Evolutionary conservation across 2,888 invertebrate species (phyloP), one percentile per base, ranked within the genome.

Genomic region (Geophilus truncorum): DNA sequence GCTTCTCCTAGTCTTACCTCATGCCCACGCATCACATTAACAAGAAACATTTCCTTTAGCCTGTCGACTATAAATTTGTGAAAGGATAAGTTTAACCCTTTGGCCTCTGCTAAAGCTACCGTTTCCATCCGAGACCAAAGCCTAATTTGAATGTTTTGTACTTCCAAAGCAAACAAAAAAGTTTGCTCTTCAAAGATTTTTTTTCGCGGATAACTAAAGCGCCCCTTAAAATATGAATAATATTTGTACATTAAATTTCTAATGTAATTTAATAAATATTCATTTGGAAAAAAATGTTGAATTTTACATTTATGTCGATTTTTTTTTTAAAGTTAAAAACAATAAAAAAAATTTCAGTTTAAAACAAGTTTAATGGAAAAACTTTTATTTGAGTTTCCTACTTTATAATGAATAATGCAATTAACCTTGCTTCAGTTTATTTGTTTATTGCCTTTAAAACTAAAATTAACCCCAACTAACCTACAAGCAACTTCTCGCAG

Each of bases 341-440:
- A n/a, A n/a, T n/a, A n/a, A n/a, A n/a, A n/a, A n/a, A n/a, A n/a
- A n/a, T n/a, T n/a, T n/a, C n/a, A n/a, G n/a, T n/a, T n/a, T n/a
- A 45, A 45, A 45, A 6, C 3, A 45, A 45, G 32, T 32, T 9
- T 12, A 45, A 36, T 36, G 45, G 45, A 12, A 45, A 4, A 45
- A 45, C n/a, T 45, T 45, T 45, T 25, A 62, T 62, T 62, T 62
- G 70, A 25, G 28, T 70, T 28, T 70, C 12, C 18, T 70, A 25
- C 28, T 70, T 70, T 70, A 12, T 70, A 70, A 70, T 70, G 28
- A 70, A 70, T 70, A 70, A 70, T 23, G 70, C 70, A 70, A 70
- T 70, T 70, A 70, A 70, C 70, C 70, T 70, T 70, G 12, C n/a
- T 70, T 23, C 28, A 7, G 40, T 9, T n/a, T 32, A 21, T 70